Evolutionary conservation across 2,888 invertebrate species (phyloP).

Genomic region (Erynnis tages): DNA sequence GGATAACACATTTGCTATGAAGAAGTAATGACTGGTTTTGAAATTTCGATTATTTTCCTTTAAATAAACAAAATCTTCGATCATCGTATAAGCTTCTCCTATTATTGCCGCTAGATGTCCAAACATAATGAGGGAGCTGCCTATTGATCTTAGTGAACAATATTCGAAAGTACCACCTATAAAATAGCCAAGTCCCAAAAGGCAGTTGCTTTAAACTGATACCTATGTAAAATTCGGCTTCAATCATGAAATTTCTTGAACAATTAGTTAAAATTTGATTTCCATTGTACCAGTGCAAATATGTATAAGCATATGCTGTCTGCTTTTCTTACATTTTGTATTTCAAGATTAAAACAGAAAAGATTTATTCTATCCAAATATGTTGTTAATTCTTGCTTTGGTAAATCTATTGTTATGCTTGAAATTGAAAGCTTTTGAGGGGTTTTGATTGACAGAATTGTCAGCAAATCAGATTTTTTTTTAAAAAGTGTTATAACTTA

Average conservation of each 20-base stretch:
- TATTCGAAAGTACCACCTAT: constrained; percentile 35
- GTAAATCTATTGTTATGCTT: no score
- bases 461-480: no score
- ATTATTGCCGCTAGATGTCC: constrained; percentile 42
- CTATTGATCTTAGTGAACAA: constrained; percentile 31
- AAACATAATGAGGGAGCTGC: constrained; percentile 40
- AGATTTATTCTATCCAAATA: no score
- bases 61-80: constrained; percentile 33
- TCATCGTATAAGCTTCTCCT: constrained; percentile 36
- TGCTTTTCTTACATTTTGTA: no score
- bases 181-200: constrained; percentile 43
- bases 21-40: constrained; percentile 41
- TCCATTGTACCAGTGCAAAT: no score
- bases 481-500: no score
- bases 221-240: constrained; percentile 41
- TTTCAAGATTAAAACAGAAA: no score
- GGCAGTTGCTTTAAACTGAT: constrained; percentile 40
- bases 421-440: no score
- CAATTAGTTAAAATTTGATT: no score
- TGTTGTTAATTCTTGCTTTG: no score
- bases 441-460: no score
- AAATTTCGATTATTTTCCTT: constrained; percentile 32
- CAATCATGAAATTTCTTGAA: background rate
- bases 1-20: constrained; percentile 44
- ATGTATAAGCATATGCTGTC: no score